These are phyloP conservation scores for Macrobrachium nipponense DNA, from an alignment of 1,140 invertebrate species.

Conservation along the genomic window DNA sequence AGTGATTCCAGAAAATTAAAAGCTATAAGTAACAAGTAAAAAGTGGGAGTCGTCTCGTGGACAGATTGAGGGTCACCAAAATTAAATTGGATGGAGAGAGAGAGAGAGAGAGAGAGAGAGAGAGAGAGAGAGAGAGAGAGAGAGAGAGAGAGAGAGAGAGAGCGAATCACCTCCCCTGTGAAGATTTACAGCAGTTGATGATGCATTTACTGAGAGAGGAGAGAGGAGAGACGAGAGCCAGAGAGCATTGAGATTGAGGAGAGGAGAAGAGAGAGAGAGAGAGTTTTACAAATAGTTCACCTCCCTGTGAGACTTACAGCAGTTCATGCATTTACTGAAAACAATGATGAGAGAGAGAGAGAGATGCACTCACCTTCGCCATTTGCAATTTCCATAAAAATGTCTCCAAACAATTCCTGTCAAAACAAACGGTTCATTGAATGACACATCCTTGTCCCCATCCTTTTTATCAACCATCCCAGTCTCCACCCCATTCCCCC, in stretches of 20 bases:
- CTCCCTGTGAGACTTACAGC: background rate
- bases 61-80: too few relatives aligned
- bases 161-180: too few relatives aligned
- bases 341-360: too few relatives aligned
- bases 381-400: background rate
- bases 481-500: background rate
- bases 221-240: background rate
- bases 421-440: background rate
- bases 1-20: background rate
- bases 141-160: slow-evolving; percentile 6
- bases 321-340: too few relatives aligned
- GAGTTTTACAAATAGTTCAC: background rate
- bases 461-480: background rate
- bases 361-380: too few relatives aligned
- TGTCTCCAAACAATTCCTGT: background rate
- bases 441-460: background rate
- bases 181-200: background rate
- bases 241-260: too few relatives aligned
- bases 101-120: slow-evolving; percentile 4
- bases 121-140: too few relatives aligned
- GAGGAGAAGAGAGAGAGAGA: background rate
- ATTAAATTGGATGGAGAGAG: background rate
- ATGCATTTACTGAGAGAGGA: background rate
- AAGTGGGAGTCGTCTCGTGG: background rate
- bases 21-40: background rate